These are phyloP conservation scores for Globia sparganii DNA, from an alignment of 2,888 invertebrate species.

Conservation along the genomic window DNA sequence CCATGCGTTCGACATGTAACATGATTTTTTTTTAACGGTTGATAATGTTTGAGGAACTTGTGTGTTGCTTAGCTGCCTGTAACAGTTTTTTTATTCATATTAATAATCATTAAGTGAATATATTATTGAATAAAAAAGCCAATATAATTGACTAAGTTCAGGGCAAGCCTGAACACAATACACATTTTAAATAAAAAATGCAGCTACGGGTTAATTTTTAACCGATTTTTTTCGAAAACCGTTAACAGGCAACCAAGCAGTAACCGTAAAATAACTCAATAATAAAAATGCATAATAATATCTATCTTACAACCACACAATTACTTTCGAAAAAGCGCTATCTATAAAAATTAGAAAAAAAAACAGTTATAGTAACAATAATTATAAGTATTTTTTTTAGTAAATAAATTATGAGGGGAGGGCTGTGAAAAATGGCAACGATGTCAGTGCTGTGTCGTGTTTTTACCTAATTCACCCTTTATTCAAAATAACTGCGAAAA, in stretches of 20 bases:
- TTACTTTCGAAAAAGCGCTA: constrained; percentile 64
- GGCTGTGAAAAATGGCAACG: constrained; percentile 62
- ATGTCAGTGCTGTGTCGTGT: constrained; percentile 21
- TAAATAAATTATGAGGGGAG: constrained; percentile 65
- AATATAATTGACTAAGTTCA: constrained; percentile 37
- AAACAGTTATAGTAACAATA: constrained; percentile 58
- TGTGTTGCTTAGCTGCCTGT: constrained; percentile 30
- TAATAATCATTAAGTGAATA: constrained; percentile 26
- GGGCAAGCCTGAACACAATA: neutral
- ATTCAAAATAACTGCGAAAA: neutral
- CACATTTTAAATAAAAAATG: constrained; percentile 40
- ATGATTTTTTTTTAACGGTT: constrained; percentile 58
- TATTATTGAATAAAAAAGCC: constrained; percentile 20
- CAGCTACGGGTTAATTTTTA: neutral
- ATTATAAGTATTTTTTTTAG: constrained; percentile 56
- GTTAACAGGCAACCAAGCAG: constrained; percentile 45
- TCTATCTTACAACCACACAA: constrained; percentile 61
- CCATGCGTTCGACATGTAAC: constrained; percentile 53
- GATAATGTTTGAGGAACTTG: constrained; percentile 45
- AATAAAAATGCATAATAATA: constrained; percentile 65
- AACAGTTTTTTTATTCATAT: neutral
- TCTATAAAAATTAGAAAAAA: constrained; percentile 65
- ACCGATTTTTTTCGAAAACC: constrained; percentile 3
- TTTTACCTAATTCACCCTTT: constrained; percentile 16
- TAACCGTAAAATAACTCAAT: constrained; percentile 36